These are phyloP conservation scores for Buteo buteo DNA, from an alignment of 2,113 vertebrate species.

Conservation along the genomic window DNA sequence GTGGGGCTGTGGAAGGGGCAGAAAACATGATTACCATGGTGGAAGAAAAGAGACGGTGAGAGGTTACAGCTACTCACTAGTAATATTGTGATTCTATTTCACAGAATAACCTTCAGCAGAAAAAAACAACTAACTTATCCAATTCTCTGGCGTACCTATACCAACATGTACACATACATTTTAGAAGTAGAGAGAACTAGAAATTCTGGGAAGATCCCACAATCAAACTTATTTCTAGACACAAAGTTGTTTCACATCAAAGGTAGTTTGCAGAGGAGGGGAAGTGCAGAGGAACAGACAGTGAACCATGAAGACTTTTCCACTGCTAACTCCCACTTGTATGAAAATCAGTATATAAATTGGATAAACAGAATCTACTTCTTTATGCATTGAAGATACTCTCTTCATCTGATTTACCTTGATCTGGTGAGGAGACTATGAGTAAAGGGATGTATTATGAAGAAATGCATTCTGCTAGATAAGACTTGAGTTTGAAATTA, in stretches of 20 bases:
- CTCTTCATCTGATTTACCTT: conserved; percentile 32
- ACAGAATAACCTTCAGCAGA: neutral
- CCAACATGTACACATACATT: neutral
- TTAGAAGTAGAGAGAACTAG: neutral
- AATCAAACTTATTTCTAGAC: neutral
- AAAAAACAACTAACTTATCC: neutral
- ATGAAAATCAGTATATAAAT: conserved; percentile 13
- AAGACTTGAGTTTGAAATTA: conserved; percentile 57
- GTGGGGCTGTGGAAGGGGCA: neutral
- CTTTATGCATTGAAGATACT: neutral
- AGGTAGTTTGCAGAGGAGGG: neutral
- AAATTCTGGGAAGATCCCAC: neutral
- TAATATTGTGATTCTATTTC: neutral
- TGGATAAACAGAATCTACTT: neutral
- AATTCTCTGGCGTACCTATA: neutral
- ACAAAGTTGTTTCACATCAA: neutral
- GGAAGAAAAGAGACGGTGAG: neutral
- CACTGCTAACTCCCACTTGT: neutral
- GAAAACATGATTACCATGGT: neutral
- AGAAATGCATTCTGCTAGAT: conserved; percentile 44
- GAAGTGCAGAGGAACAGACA: neutral
- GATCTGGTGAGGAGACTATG: neutral
- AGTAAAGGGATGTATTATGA: neutral
- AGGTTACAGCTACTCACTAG: neutral
- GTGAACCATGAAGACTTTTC: neutral